A percentile compares a stretch with the other conserved stretches of the same genome.
phyloP scores from a whole-genome alignment of 2,113 vertebrate species.

The Microtus ochrogaster region DNA sequence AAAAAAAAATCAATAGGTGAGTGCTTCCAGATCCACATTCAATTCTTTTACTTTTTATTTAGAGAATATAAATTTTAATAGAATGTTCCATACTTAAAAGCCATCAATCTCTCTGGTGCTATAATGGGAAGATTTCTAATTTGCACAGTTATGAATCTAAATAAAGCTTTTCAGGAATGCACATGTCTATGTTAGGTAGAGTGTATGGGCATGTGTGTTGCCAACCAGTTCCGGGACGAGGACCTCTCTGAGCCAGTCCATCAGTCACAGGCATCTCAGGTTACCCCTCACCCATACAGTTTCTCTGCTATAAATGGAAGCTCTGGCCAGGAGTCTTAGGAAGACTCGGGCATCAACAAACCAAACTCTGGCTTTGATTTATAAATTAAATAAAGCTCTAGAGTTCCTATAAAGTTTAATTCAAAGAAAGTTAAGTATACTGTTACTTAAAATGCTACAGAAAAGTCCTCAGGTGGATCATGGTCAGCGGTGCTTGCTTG shows the following conservation, averaged over 20 bases:
- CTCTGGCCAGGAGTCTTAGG: neutral
- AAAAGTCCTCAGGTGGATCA: neutral
- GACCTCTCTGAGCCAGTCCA: neutral
- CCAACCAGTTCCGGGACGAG: neutral
- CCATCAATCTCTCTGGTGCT: conserved; percentile 1
- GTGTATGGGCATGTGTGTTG: neutral
- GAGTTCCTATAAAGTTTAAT: neutral
- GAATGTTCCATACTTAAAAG: neutral
- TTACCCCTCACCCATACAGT: neutral
- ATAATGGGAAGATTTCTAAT: neutral
- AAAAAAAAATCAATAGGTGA: neutral
- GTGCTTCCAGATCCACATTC: neutral
- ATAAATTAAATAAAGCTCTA: neutral
- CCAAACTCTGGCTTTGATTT: neutral
- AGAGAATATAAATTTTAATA: neutral
- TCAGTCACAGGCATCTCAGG: too few relatives aligned
- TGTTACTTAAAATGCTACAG: neutral
- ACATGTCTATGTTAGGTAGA: neutral
- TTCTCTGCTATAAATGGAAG: neutral
- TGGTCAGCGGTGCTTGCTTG: neutral
- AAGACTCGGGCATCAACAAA: neutral
- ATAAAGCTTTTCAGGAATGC: neutral
- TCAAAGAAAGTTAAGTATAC: neutral
- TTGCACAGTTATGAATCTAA: neutral
- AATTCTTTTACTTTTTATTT: neutral